Percentiles rank a stretch among this genome's conserved stretches.
phyloP scores from a whole-genome alignment of 2,888 invertebrate genomes.

The Luperina testacea region DNA sequence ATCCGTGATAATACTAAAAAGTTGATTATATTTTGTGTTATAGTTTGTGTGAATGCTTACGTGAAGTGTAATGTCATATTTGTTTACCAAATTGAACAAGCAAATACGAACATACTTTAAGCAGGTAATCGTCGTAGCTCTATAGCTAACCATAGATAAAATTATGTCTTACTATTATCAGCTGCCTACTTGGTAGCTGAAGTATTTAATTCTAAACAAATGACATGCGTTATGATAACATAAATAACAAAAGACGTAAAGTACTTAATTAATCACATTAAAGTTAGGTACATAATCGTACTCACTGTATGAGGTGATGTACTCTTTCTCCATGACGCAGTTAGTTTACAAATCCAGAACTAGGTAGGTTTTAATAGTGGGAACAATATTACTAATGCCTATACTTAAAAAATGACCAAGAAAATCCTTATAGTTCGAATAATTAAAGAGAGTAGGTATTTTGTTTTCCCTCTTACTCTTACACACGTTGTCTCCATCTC shows the following conservation, averaged over 20 bases:
- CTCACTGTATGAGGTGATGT: conserved; percentile 10
- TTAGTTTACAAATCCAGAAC: conserved; percentile 9
- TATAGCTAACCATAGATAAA: conserved; percentile 20
- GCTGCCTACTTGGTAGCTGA: conserved; percentile 25
- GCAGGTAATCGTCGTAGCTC: background rate
- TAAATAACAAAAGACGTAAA: conserved; percentile 44
- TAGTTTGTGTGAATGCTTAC: no score
- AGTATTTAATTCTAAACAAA: conserved; percentile 47
- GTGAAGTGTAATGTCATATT: background rate
- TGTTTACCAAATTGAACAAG: conserved; percentile 9
- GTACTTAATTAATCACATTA: conserved; percentile 31
- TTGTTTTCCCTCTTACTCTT: no score
- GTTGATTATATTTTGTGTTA: conserved; percentile 10
- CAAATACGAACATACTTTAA: conserved; percentile 8
- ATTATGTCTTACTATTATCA: conserved; percentile 41
- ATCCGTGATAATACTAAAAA: conserved; percentile 5
- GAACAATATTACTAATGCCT: background rate
- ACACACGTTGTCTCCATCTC: no score
- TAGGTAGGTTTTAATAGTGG: background rate
- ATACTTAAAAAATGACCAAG: background rate
- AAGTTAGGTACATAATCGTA: conserved; percentile 43
- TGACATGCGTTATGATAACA: conserved; percentile 19
- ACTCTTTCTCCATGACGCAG: conserved; percentile 24
- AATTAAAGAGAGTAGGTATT: no score
- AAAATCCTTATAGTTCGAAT: background rate